Evolutionary conservation across 2,113 vertebrate genomes (phyloP).

Genomic region (Phoxinus phoxinus): DNA sequence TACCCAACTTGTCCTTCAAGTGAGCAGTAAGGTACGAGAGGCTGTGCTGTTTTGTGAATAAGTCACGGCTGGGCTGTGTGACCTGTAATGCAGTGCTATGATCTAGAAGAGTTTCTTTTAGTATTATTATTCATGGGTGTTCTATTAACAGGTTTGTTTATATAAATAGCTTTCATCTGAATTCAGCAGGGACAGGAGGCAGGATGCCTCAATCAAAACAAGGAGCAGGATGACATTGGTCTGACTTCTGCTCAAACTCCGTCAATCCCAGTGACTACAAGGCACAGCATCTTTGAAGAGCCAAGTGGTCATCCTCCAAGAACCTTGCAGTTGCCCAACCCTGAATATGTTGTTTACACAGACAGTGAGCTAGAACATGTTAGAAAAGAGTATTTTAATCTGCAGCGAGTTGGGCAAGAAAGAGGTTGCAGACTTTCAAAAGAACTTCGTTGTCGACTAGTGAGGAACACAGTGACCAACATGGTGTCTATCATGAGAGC

Average conservation of each 20-base stretch:
- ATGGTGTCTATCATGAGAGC: conserved; percentile 57
- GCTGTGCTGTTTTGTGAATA: too few species aligned
- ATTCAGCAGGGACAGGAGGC: conserved; percentile 21
- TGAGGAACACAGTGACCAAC: conserved; percentile 57
- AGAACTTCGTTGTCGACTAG: conserved; percentile 57
- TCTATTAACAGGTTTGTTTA: background rate
- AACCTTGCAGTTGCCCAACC: conserved; percentile 28
- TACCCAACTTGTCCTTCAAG: too few species aligned
- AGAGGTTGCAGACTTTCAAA: conserved; percentile 44
- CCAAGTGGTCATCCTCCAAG: conserved; percentile 35
- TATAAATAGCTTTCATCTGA: background rate
- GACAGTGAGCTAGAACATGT: conserved; percentile 44
- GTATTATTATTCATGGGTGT: background rate
- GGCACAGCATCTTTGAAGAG: background rate
- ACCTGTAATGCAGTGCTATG: too few species aligned
- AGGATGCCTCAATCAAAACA: background rate
- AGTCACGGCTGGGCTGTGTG: too few species aligned
- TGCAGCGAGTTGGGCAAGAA: conserved; percentile 41
- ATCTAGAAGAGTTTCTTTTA: too few species aligned
- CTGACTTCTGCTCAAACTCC: background rate
- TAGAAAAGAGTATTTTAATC: conserved; percentile 43
- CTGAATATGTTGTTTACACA: conserved; percentile 46
- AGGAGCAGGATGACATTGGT: background rate
- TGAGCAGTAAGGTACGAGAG: too few species aligned
- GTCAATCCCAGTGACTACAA: background rate